A percentile compares a stretch with the other conserved stretches of the same genome.
These are phyloP conservation scores for Himantopus leucocephalus DNA, from an alignment of 2,113 vertebrate species.

Conservation along the genomic window DNA sequence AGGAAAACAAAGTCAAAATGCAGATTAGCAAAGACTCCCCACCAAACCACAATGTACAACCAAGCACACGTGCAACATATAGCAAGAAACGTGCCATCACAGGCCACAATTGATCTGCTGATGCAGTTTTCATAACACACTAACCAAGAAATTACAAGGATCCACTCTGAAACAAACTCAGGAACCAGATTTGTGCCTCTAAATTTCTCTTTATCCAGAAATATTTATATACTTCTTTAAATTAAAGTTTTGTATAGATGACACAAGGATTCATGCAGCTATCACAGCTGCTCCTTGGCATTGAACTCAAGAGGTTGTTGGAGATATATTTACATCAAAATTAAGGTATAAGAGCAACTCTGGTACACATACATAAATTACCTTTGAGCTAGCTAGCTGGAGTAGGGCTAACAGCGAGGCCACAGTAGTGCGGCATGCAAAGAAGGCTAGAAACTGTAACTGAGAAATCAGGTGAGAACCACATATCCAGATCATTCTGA, in stretches of 20 bases:
- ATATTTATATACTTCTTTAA: neutral
- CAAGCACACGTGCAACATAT: rapidly evolving
- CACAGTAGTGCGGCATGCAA: neutral
- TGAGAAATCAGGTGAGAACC: neutral
- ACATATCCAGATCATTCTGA: neutral
- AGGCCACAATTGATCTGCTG: neutral
- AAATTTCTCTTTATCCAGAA: neutral
- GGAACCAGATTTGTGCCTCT: neutral
- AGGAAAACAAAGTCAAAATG: neutral
- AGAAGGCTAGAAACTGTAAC: neutral
- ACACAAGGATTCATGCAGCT: neutral
- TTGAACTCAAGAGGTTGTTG: neutral
- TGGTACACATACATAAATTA: neutral
- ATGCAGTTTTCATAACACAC: neutral
- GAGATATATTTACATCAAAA: neutral
- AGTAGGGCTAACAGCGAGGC: rapidly evolving
- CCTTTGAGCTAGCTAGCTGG: neutral
- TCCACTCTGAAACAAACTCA: neutral
- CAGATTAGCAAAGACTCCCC: neutral
- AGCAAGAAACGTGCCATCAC: neutral
- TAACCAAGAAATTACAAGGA: neutral
- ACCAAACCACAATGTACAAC: neutral
- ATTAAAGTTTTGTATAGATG: neutral
- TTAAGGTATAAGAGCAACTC: neutral
- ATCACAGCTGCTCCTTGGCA: neutral